Percentiles rank a stretch among this genome's conserved stretches.
These are phyloP conservation scores for Rhegmatorhina hoffmannsi DNA, from an alignment of 2,113 vertebrate species.

Conservation along the genomic window DNA sequence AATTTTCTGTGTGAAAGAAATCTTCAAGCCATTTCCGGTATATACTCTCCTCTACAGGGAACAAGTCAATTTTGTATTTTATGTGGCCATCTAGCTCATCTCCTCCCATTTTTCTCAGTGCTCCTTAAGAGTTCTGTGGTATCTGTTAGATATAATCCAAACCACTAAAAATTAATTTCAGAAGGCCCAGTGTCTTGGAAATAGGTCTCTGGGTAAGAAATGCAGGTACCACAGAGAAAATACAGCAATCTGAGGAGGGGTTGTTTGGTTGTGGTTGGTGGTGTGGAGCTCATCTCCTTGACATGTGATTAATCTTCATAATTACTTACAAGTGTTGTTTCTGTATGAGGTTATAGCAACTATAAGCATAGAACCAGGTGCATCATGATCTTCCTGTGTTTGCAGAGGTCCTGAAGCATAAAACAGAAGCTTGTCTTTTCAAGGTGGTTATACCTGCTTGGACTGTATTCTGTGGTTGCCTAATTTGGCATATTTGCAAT, in stretches of 20 bases:
- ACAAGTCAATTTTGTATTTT: neutral
- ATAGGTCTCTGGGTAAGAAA: neutral
- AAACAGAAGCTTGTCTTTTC: neutral
- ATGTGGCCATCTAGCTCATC: neutral
- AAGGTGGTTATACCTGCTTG: neutral
- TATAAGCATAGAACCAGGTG: neutral
- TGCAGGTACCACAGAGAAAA: neutral
- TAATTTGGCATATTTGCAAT: neutral
- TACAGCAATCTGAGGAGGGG: neutral
- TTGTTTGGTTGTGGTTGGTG: neutral
- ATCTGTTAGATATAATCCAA: neutral
- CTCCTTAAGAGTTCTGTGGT: neutral
- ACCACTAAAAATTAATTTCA: neutral
- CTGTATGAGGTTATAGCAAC: neutral
- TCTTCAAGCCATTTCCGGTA: neutral
- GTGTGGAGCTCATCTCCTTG: neutral
- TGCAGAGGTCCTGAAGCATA: neutral
- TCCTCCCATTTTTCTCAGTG: neutral
- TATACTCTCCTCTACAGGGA: neutral
- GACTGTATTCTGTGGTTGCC: neutral
- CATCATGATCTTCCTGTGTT: neutral
- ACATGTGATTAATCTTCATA: neutral
- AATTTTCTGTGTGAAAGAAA: neutral
- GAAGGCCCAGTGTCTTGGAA: neutral
- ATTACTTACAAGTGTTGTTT: neutral